These are phyloP conservation scores for Cyrtodaria siliqua DNA, from an alignment of 2,888 invertebrate species.

Conservation along the genomic window DNA sequence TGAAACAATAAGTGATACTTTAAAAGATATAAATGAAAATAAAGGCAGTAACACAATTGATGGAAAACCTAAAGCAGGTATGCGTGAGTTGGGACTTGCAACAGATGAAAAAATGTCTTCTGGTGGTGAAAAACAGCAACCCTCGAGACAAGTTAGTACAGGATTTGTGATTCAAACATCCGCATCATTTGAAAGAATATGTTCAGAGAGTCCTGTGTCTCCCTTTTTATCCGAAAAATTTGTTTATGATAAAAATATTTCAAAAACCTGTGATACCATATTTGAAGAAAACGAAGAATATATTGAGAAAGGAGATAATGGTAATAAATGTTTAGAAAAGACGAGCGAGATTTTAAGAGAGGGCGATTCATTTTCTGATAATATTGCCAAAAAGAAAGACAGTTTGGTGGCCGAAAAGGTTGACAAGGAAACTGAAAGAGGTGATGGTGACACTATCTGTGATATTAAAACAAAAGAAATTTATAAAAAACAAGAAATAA, in stretches of 20 bases:
- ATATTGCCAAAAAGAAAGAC: too few species aligned
- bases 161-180: conserved; percentile 50
- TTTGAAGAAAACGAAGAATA: conserved; percentile 22
- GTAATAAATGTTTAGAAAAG: background rate
- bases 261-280: conserved; percentile 27
- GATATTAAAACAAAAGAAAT: background rate
- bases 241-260: background rate
- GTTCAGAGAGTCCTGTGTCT: conserved; percentile 28
- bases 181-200: conserved; percentile 21
- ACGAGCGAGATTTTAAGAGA: background rate
- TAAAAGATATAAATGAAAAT: background rate
- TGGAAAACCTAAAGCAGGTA: background rate
- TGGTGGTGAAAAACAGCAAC: background rate
- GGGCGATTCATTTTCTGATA: too few species aligned
- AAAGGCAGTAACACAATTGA: background rate
- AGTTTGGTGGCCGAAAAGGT: background rate
- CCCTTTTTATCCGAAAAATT: background rate
- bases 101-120: too few species aligned
- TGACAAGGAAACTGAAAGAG: conserved; percentile 10
- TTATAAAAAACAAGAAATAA: background rate
- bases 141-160: conserved; percentile 64
- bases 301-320: background rate
- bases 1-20: background rate
- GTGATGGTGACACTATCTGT: background rate
- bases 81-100: background rate